Percentiles rank a stretch among this genome's conserved stretches.
phyloP scores from a whole-genome alignment of 2,888 invertebrate genomes.

The Dascillus cervinus region DNA sequence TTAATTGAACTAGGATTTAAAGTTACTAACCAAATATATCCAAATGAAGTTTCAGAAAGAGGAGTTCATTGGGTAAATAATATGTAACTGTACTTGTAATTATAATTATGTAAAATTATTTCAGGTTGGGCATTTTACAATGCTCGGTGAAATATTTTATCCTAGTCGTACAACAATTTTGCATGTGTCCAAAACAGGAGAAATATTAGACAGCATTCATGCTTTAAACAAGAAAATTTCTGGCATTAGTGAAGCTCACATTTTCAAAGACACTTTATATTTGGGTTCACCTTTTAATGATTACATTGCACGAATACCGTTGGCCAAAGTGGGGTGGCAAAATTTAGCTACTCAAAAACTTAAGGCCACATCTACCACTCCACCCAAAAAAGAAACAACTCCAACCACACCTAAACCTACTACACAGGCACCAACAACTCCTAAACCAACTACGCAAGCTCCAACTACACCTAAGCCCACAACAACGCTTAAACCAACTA shows the following conservation, averaged over 20 bases:
- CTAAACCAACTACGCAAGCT: conserved; percentile 21
- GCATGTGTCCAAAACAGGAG: conserved; percentile 64
- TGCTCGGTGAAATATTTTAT: conserved; percentile 24
- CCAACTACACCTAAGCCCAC: conserved; percentile 26
- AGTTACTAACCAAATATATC: conserved; percentile 54
- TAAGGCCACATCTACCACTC: conserved; percentile 5
- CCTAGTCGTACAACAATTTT: conserved; percentile 47
- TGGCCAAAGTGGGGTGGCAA: conserved; percentile 43
- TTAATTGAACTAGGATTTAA: conserved; percentile 58
- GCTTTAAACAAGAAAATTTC: conserved; percentile 50
- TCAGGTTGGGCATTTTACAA: conserved; percentile 60
- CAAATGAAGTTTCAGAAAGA: conserved; percentile 56
- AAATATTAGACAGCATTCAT: conserved; percentile 61
- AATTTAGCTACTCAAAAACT: conserved; percentile 19
- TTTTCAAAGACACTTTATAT: conserved; percentile 56
- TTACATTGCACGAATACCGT: conserved; percentile 57
- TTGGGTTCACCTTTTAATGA: conserved; percentile 62
- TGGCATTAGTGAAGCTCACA: conserved; percentile 57
- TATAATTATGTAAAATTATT: conserved; percentile 23
- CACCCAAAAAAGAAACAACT: conserved; percentile 3
- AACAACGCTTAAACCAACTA: conserved; percentile 11
- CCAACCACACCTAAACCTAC: conserved; percentile 2
- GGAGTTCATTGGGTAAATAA: conserved; percentile 52
- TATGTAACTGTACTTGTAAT: conserved; percentile 8
- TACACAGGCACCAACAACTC: conserved; percentile 19